phyloP scores from a whole-genome alignment of 2,797 vertebrate species.

The Syngnathus rostellatus region DNA sequence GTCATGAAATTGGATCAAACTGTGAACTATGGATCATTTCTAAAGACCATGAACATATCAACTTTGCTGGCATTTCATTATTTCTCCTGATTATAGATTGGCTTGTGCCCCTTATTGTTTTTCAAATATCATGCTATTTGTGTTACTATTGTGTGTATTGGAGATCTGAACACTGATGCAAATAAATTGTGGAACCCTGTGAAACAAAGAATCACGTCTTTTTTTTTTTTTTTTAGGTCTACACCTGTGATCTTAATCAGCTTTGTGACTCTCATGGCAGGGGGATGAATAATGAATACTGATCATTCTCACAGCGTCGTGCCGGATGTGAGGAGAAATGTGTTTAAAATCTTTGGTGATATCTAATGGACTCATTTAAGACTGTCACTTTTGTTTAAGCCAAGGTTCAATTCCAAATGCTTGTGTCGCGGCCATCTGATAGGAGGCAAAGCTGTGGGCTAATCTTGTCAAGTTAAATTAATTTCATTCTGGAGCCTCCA shows the following conservation, averaged over 20 bases:
- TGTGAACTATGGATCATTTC: conserved; percentile 2
- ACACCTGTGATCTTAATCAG: conserved; percentile 28
- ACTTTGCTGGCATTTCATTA: neutral
- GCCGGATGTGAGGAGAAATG: conserved; percentile 30
- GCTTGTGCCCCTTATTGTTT: conserved; percentile 50
- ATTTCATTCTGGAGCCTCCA: conserved; percentile 44
- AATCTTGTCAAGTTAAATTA: conserved; percentile 60
- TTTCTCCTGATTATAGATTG: conserved; percentile 16
- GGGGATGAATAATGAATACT: conserved; percentile 49
- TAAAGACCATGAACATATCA: neutral
- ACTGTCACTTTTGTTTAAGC: conserved; percentile 64
- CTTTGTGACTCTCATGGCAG: conserved; percentile 34
- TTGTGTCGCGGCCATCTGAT: conserved; percentile 57
- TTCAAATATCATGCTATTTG: conserved; percentile 57
- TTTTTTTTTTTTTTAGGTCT: neutral
- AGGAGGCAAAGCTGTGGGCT: conserved; percentile 31
- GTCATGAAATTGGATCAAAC: neutral
- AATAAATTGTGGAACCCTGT: conserved; percentile 75
- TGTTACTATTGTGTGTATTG: conserved; percentile 70
- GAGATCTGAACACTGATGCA: conserved; percentile 65
- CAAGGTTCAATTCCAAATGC: conserved; percentile 45
- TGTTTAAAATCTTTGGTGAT: conserved; percentile 58
- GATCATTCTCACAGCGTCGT: conserved; percentile 41
- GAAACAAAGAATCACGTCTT: conserved; percentile 26
- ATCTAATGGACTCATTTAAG: conserved; percentile 63